Base-by-base conservation (phyloP, 2,888 invertebrate genomes). In the Apamea monoglypha region DNA sequence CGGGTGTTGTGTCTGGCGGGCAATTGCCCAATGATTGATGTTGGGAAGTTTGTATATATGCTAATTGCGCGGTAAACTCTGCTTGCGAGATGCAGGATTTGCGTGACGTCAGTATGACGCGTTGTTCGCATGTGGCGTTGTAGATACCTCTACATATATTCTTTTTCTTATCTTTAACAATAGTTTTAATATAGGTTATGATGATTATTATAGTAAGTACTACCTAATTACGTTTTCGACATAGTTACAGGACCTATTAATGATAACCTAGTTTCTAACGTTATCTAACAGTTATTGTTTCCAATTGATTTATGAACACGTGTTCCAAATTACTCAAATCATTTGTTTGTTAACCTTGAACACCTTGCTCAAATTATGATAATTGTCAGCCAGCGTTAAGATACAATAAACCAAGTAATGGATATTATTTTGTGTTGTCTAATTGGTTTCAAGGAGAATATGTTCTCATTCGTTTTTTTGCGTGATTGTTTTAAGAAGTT, bases 211-310 rank as follows among this genome's bases (percentile, higher is more conserved):
- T n/a, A n/a, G n/a, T n/a, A n/a, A 50, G 59, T 25, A 3, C 12
- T n/a, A 16, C 21, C 16, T 76, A 76, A 68, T 66, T 61, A 59
- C 18, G 36, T 83, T 74, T 87, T 80, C 72, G 67, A 69, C 50
- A 74, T 56, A 74, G 44, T 63, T 68, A 70, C n/a, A n/a, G n/a
- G n/a, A n/a, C 53, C 40, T 66, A 44, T 70, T 53, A 78, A 83
- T 80, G 89, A 80, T 87, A 87, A 88, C 87, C 84, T 88, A 87
- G 59, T 87, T 83, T 63, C 64, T 70, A 44, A 40, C 53, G 40
- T 76, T 86, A 85, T 85, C 82, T 47, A 67, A n/a, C 50, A 29
- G 50, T 82, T 81, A 83, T 80, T 80, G 76, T 81, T 83, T 81
- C 59, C 36, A 76, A 81, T 83, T 78, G 81, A 78, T 86, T 70